Evolutionary conservation across 2,797 vertebrate species (phyloP).

Genomic region (Sebastes itinus): DNA sequence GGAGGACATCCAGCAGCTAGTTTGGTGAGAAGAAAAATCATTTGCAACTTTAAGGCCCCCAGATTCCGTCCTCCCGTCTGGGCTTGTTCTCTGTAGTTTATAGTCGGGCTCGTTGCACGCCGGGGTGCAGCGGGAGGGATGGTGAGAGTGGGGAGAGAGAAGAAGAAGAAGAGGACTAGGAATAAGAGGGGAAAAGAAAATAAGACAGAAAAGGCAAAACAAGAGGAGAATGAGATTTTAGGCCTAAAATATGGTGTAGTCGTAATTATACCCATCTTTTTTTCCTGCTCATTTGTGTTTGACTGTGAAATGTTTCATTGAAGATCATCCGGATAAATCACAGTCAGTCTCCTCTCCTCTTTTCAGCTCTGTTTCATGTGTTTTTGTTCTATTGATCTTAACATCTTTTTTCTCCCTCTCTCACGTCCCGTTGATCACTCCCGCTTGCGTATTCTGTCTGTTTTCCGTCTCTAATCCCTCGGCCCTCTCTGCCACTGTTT

Average conservation of each 20-base stretch:
- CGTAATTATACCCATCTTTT: constrained; percentile 1
- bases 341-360: not conserved
- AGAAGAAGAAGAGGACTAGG: not conserved
- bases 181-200: not conserved
- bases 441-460: not conserved
- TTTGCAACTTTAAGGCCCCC: constrained; percentile 36
- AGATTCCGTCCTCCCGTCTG: not conserved
- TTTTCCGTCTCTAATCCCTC: constrained; percentile 11
- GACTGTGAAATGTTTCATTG: constrained; percentile 16
- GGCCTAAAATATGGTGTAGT: constrained; percentile 1
- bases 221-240: not conserved
- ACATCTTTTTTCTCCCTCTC: not conserved
- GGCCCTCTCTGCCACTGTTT: not conserved
- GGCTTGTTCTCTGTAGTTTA: constrained; percentile 36
- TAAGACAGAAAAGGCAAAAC: not conserved
- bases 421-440: not conserved
- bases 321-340: not conserved
- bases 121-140: not conserved
- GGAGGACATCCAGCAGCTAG: constrained; percentile 41
- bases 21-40: constrained; percentile 48
- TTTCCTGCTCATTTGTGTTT: constrained; percentile 23
- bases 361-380: not conserved
- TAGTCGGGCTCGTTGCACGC: not conserved
- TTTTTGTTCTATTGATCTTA: constrained; percentile 10
- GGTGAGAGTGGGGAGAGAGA: not conserved